Base-by-base conservation (phyloP, 2,113 vertebrate species). In the Sciurus niger region DNA sequence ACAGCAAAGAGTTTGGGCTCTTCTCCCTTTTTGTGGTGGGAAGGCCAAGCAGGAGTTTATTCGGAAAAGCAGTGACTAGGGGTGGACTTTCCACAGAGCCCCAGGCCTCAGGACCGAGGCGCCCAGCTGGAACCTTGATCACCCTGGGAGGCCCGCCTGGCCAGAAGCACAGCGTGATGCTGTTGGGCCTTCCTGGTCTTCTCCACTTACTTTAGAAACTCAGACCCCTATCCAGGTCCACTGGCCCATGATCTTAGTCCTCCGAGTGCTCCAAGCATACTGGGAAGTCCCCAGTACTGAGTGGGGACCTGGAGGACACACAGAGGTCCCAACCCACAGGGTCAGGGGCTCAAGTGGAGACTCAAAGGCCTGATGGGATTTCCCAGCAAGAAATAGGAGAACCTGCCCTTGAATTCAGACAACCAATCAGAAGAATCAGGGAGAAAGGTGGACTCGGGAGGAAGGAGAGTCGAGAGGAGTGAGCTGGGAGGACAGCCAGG, bases 221-320 rank as follows among this genome's bases (percentile, higher is more conserved):
- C 70, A 43, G 53, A 94, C 51, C 34, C 17, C 28, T 63, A 1
- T 17, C 5, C 9, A 72, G 53, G 53, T 51, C 67, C 22, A 13
- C 20, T 18, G 40, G 65, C 34, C 84, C 18, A 22, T 73, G 84
- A 18, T 37, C 40, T 9, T 28, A 25, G 8, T 25, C 46, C 25
- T 43, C 40, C 7, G n/a, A 30, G 82, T n/a, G 55, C 46, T 43
- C 40, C 2, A 0, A 24, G 53, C 25, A 2, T 0, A 0, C 55
- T 22, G 22, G 37, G 22, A 8, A 24, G 30, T 22, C 30, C 60
- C 55, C 6, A 0, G 9, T 4, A 53, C 86, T 32, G 28, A 80
- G 14, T 8, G 8, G 34, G 14, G 46, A 16, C 65, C 60, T 55
- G 24, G 55, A 72, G 55, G 55, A 68, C 51, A 48, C 74, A 40